Conservation (phyloP, 1,140 invertebrate species). For the Littorina saxatilis region DNA sequence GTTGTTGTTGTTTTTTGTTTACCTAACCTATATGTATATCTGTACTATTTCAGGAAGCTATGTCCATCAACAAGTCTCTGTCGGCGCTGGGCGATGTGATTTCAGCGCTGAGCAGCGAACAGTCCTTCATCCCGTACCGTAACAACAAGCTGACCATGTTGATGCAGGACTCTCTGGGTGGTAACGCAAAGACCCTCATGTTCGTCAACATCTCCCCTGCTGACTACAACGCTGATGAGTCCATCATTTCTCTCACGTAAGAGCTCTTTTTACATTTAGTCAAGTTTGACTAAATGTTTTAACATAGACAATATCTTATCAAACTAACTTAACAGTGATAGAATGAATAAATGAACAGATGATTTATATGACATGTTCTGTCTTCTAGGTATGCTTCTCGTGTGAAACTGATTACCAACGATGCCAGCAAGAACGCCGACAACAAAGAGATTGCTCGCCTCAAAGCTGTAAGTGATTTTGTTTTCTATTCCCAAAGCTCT, state of each 20-base stretch:
- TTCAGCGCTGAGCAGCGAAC: slow-evolving; percentile 82
- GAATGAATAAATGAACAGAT: neutral
- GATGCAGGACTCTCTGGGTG: slow-evolving; percentile 79
- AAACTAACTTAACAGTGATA: neutral
- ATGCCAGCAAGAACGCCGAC: slow-evolving; percentile 77
- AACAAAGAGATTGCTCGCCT: slow-evolving; percentile 78
- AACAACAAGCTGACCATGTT: slow-evolving; percentile 80
- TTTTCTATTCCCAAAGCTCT: no score
- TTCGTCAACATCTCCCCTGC: slow-evolving; percentile 80
- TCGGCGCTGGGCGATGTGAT: slow-evolving; percentile 86
- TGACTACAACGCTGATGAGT: slow-evolving; percentile 77
- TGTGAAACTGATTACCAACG: slow-evolving; percentile 78
- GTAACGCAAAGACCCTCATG: slow-evolving; percentile 80
- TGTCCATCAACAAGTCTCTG: slow-evolving; percentile 89
- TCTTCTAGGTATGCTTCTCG: slow-evolving; percentile 76
- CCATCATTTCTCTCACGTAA: slow-evolving; percentile 77
- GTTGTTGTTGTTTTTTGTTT: no score
- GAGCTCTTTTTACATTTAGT: slow-evolving; percentile 36
- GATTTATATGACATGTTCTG: neutral
- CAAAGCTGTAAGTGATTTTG: slow-evolving; percentile 64
- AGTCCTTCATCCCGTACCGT: slow-evolving; percentile 75
- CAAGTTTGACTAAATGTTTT: neutral
- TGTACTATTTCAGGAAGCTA: slow-evolving; percentile 88
- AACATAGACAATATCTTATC: neutral
- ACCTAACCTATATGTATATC: no score